Evolutionary conservation across 2,888 invertebrate genomes (phyloP).

Genomic region (Cantharis flavilabris): DNA sequence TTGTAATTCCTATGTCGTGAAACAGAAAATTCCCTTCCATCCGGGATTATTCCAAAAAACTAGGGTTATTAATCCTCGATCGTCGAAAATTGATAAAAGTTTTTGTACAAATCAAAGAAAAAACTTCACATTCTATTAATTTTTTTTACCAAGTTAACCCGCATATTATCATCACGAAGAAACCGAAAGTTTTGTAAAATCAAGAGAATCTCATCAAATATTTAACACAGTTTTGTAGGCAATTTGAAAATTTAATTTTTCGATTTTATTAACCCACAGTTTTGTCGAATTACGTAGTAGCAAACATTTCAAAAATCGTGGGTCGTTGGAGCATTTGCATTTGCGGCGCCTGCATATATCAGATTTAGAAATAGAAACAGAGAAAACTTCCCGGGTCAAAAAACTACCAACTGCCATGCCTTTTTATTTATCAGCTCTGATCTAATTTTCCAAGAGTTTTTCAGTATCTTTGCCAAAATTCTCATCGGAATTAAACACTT

Average conservation of each 20-base stretch:
- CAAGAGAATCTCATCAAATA: background rate
- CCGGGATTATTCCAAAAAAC: background rate
- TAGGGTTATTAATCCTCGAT: background rate
- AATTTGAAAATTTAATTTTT: background rate
- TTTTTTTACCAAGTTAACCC: background rate
- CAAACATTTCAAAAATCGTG: slow-evolving; percentile 9
- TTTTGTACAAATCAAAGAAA: background rate
- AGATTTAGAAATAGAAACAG: slow-evolving; percentile 30
- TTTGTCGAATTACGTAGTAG: background rate
- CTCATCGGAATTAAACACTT: slow-evolving; percentile 28
- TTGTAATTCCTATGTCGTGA: background rate
- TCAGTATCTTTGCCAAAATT: slow-evolving; percentile 27
- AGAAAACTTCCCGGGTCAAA: slow-evolving; percentile 34
- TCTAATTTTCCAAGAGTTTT: slow-evolving; percentile 25
- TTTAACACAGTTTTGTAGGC: background rate
- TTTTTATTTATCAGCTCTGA: slow-evolving; percentile 21
- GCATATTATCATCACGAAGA: background rate
- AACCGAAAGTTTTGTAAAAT: background rate
- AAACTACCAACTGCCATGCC: slow-evolving; percentile 24
- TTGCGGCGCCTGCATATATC: slow-evolving; percentile 32
- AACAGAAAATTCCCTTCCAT: background rate
- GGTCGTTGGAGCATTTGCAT: slow-evolving; percentile 30
- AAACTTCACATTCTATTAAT: background rate
- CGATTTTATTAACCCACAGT: background rate
- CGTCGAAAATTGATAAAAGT: background rate